Evolutionary conservation across 2,113 vertebrate species (phyloP).

Genomic region (Turdus rufiventris): DNA sequence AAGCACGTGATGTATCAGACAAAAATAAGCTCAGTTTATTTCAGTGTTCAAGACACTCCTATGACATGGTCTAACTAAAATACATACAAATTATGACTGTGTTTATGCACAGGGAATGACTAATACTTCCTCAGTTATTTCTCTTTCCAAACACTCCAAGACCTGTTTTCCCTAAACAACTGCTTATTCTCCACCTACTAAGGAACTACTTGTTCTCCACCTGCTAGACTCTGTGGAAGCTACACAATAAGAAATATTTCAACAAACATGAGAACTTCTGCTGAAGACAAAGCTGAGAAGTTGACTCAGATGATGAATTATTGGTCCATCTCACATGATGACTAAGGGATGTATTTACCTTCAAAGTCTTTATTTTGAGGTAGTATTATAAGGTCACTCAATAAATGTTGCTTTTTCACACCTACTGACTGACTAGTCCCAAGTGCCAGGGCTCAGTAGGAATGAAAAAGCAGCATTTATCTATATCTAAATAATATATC

Average conservation of each 20-base stretch:
- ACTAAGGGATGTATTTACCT: not conserved
- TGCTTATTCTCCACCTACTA: not conserved
- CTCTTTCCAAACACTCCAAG: not conserved
- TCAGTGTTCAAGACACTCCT: not conserved
- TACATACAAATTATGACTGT: not conserved
- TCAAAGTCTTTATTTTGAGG: not conserved
- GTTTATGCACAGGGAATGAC: not conserved
- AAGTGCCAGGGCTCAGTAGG: not conserved
- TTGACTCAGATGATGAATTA: not conserved
- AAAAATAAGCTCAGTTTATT: not conserved
- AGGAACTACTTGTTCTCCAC: not conserved
- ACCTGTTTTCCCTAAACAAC: not conserved
- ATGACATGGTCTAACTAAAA: not conserved
- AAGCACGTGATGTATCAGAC: accelerated
- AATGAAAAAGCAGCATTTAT: not conserved
- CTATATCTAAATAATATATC: not conserved
- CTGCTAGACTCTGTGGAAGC: accelerated
- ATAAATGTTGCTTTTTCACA: not conserved
- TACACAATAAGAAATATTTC: not conserved
- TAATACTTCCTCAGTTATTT: slow-evolving; percentile 14
- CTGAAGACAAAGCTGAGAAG: not conserved
- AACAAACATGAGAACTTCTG: not conserved
- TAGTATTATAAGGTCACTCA: not conserved
- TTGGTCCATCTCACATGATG: not conserved
- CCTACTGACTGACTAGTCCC: not conserved